Evolutionary conservation across 2,888 invertebrate species (phyloP).

Genomic region (Sphecodes monilicornis): DNA sequence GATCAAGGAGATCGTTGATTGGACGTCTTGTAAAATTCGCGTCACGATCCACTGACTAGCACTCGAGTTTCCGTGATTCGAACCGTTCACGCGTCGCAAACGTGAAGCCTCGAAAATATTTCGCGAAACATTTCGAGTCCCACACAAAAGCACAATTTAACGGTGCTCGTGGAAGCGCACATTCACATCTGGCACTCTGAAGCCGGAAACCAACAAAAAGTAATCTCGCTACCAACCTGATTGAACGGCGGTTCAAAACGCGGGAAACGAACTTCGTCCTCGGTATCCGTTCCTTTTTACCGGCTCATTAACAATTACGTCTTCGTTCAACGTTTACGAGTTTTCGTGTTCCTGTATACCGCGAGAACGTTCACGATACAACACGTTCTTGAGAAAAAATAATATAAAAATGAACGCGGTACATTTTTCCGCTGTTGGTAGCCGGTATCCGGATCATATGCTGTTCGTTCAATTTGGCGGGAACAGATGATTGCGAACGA

Average conservation of each 20-base stretch:
- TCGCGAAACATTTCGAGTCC: constrained; percentile 57
- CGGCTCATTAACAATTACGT: background rate
- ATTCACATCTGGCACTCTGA: constrained; percentile 72
- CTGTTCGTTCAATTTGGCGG: constrained; percentile 47
- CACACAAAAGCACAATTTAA: constrained; percentile 76
- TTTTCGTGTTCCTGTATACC: background rate
- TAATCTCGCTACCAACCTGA: constrained; percentile 51
- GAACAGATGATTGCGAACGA: constrained; percentile 20
- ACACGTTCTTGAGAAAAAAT: background rate
- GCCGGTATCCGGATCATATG: constrained; percentile 24
- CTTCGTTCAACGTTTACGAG: background rate
- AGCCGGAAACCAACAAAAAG: constrained; percentile 58
- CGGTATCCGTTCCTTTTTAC: background rate
- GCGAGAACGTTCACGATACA: background rate
- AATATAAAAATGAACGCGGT: background rate
- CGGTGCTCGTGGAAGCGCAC: constrained; percentile 70
- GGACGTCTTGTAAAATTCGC: background rate
- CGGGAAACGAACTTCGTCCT: constrained; percentile 37
- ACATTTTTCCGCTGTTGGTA: constrained; percentile 38
- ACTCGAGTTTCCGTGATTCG: background rate
- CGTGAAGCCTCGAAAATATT: constrained; percentile 24
- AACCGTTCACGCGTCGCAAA: constrained; percentile 2
- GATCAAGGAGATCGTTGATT: background rate
- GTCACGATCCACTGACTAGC: background rate
- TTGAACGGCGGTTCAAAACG: constrained; percentile 31